Conservation (phyloP, 1,140 invertebrate species). For the Drosophila micromelanica region DNA sequence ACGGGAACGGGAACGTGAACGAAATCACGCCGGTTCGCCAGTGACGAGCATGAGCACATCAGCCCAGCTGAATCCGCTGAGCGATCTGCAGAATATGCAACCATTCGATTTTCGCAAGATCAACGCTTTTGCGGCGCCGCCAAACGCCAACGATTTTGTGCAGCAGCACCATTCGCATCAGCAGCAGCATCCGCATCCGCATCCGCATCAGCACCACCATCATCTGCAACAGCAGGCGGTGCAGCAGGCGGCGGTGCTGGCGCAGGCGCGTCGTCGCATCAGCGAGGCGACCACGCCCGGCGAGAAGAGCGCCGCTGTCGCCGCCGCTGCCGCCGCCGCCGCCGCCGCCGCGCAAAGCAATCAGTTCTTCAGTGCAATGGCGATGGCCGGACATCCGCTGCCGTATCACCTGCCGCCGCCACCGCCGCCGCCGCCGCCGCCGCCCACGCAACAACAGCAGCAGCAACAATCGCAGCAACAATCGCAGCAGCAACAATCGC, state of each 20-base stretch:
- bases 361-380: slow-evolving; percentile 86
- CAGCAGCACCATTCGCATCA: slow-evolving; percentile 50
- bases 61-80: slow-evolving; percentile 89
- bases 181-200: slow-evolving; percentile 30
- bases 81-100: slow-evolving; percentile 96
- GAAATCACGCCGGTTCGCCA: background rate
- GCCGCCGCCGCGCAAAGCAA: slow-evolving; percentile 82
- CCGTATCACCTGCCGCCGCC: slow-evolving; percentile 88
- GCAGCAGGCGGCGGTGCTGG: slow-evolving; percentile 58
- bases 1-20: slow-evolving; percentile 2
- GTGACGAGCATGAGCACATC: slow-evolving; percentile 85
- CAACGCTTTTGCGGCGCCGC: slow-evolving; percentile 82
- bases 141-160: slow-evolving; percentile 76
- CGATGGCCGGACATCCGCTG: slow-evolving; percentile 86
- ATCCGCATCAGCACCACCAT: slow-evolving; percentile 54
- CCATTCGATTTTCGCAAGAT: slow-evolving; percentile 96
- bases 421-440: slow-evolving; percentile 83
- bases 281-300: slow-evolving; percentile 85
- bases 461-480: slow-evolving; percentile 85
- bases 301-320: slow-evolving; percentile 64
- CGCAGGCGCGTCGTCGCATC: slow-evolving; percentile 83
- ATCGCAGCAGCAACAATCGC: slow-evolving; percentile 84
- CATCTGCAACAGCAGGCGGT: slow-evolving; percentile 54
- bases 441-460: slow-evolving; percentile 74
- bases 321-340: slow-evolving; percentile 82